These are phyloP conservation scores for Epicampocera succincta DNA, from an alignment of 2,888 invertebrate species.

Conservation along the genomic window DNA sequence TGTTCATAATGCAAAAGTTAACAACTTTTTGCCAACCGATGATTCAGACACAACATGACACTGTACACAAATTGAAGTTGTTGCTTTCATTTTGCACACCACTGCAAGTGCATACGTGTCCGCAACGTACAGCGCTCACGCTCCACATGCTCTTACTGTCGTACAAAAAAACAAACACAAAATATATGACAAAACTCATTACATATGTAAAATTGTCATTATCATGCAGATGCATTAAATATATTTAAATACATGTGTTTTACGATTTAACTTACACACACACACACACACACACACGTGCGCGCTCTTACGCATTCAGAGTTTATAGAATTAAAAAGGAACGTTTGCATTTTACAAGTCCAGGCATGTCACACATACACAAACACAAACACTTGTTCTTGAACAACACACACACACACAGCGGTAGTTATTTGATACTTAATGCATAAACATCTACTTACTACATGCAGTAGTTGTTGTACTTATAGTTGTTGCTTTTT, in stretches of 20 bases:
- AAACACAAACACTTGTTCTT: neutral
- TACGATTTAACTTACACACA: slow-evolving; percentile 34
- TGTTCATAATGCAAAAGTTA: too few relatives aligned
- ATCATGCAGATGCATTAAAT: slow-evolving; percentile 64
- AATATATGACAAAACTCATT: slow-evolving; percentile 53
- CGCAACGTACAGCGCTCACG: too few relatives aligned
- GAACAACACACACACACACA: neutral
- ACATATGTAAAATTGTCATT: slow-evolving; percentile 62
- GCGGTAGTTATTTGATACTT: slow-evolving; percentile 43
- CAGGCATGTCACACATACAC: neutral
- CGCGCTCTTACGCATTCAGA: neutral
- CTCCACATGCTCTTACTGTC: too few relatives aligned
- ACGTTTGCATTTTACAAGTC: neutral
- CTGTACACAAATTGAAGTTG: too few relatives aligned
- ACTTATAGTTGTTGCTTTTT: slow-evolving; percentile 7
- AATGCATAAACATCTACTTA: slow-evolving; percentile 44
- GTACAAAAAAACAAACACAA: slow-evolving; percentile 20
- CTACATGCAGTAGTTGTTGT: slow-evolving; percentile 18
- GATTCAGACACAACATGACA: too few relatives aligned
- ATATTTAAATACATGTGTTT: slow-evolving; percentile 58
- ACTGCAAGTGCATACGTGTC: too few relatives aligned
- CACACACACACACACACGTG: slow-evolving; percentile 6
- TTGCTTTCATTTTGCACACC: too few relatives aligned
- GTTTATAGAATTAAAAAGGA: neutral
- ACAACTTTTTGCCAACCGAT: too few relatives aligned